phyloP scores from a whole-genome alignment of 1,140 invertebrate species.

The Caerostris darwini region DNA sequence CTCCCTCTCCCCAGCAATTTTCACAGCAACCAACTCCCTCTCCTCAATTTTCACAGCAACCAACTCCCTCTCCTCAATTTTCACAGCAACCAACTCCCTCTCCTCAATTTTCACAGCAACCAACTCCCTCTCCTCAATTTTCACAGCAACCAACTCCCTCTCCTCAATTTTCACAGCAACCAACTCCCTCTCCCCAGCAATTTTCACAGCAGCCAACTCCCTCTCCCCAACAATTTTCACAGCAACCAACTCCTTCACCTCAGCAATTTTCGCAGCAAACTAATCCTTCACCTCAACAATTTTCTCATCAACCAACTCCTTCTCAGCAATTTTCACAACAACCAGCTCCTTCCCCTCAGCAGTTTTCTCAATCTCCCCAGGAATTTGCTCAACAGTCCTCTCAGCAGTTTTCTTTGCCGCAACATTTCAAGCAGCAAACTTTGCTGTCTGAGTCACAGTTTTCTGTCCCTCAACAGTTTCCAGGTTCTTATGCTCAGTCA shows the following conservation, averaged over 20 bases:
- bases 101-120: slow-evolving; percentile 49
- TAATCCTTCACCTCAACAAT: slow-evolving; percentile 47
- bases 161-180: slow-evolving; percentile 42
- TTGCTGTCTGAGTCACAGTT: slow-evolving; percentile 45
- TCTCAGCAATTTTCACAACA: slow-evolving; percentile 59
- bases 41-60: slow-evolving; percentile 42
- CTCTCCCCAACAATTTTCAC: slow-evolving; percentile 50
- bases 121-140: slow-evolving; percentile 29
- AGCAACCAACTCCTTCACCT: slow-evolving; percentile 36
- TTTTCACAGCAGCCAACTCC: slow-evolving; percentile 15
- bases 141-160: slow-evolving; percentile 53
- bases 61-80: slow-evolving; percentile 53
- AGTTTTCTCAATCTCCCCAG: slow-evolving; percentile 36
- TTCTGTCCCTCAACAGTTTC: slow-evolving; percentile 46
- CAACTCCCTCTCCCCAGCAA: slow-evolving; percentile 45
- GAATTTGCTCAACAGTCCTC: slow-evolving; percentile 52
- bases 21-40: not conserved
- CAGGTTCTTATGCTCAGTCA: slow-evolving; percentile 56
- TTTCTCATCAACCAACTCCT: slow-evolving; percentile 17
- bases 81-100: slow-evolving; percentile 2
- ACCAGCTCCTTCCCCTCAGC: slow-evolving; percentile 47
- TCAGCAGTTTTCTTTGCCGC: not conserved
- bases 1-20: slow-evolving; percentile 59
- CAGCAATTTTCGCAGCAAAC: slow-evolving; percentile 63
- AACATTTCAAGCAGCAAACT: slow-evolving; percentile 47